A percentile compares a stretch with the other conserved stretches of the same genome.
phyloP scores from a whole-genome alignment of 2,888 invertebrate genomes.

The Euplexia lucipara region DNA sequence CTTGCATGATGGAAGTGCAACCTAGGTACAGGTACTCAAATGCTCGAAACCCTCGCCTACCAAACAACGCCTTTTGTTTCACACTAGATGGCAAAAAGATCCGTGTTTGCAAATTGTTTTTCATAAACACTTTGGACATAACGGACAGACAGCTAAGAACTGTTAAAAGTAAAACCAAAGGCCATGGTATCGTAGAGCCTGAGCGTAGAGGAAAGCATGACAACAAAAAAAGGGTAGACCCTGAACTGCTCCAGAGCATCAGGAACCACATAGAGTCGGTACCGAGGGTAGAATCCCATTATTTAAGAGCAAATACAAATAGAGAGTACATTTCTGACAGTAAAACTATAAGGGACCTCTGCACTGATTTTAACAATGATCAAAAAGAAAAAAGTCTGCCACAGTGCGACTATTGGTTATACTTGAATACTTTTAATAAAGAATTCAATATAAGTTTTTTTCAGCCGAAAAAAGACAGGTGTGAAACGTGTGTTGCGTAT shows the following conservation, averaged over 20 bases:
- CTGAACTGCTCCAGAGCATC: conserved; percentile 49
- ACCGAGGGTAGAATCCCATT: conserved; percentile 59
- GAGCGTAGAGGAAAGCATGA: conserved; percentile 64
- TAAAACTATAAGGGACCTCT: conserved; percentile 37
- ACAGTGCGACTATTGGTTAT: conserved; percentile 55
- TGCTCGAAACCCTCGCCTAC: conserved; percentile 46
- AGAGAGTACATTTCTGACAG: conserved; percentile 31
- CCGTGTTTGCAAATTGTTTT: conserved; percentile 17
- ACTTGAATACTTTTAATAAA: conserved; percentile 49
- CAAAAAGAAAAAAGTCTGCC: conserved; percentile 5
- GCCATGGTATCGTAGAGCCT: conserved; percentile 21
- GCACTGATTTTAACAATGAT: conserved; percentile 14
- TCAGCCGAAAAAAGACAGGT: too few relatives aligned
- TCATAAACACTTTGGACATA: conserved; percentile 24
- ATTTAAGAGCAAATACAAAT: conserved; percentile 62
- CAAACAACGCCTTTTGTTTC: conserved; percentile 60
- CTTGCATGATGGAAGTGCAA: conserved; percentile 48
- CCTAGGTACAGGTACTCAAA: conserved; percentile 50
- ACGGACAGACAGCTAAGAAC: conserved; percentile 12
- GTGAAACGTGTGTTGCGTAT: conserved; percentile 52
- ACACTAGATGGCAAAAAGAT: conserved; percentile 27
- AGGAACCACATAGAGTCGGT: conserved; percentile 64
- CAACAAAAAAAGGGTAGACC: conserved; percentile 59
- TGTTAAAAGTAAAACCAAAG: conserved; percentile 19
- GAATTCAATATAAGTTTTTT: conserved; percentile 55